Percentiles rank a stretch among this genome's conserved stretches.
These are phyloP conservation scores for Eristalis pertinax DNA, from an alignment of 2,888 invertebrate species.

Conservation along the genomic window DNA sequence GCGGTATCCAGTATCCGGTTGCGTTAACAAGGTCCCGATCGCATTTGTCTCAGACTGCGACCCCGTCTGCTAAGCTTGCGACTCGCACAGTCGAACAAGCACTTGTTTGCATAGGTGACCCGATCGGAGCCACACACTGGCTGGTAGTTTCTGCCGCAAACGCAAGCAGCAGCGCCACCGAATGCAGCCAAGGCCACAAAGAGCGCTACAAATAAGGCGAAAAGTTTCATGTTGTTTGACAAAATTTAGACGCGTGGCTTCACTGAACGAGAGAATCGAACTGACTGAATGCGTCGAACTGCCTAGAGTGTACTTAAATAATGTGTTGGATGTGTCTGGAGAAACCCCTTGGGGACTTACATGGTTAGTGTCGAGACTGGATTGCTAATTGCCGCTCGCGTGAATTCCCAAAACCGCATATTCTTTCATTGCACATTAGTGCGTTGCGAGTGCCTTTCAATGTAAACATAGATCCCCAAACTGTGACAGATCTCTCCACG, in stretches of 20 bases:
- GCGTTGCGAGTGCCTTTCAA: background rate
- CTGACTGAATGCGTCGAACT: background rate
- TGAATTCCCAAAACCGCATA: background rate
- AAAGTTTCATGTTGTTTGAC: slow-evolving; percentile 54
- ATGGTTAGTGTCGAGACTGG: background rate
- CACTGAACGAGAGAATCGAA: background rate
- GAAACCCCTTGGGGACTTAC: background rate
- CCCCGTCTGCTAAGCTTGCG: slow-evolving; percentile 74
- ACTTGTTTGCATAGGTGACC: slow-evolving; percentile 76
- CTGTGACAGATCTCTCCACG: too few species aligned
- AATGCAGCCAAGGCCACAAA: slow-evolving; percentile 72
- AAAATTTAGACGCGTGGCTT: background rate
- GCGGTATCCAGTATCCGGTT: background rate
- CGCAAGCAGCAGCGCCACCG: slow-evolving; percentile 71
- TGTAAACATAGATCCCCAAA: too few species aligned
- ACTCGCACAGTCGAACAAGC: slow-evolving; percentile 75
- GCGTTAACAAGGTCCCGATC: slow-evolving; percentile 75
- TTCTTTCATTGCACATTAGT: background rate
- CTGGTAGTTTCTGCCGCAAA: slow-evolving; percentile 77
- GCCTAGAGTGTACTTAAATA: background rate
- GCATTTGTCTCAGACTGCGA: slow-evolving; percentile 75
- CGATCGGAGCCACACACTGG: slow-evolving; percentile 77
- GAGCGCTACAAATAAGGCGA: slow-evolving; percentile 60
- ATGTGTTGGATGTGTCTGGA: background rate
- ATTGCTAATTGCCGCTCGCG: background rate